Evolutionary conservation across 37 sponge, comb jelly and placozoan genomes (phyloP).

Genomic region (Beroe ovata): DNA sequence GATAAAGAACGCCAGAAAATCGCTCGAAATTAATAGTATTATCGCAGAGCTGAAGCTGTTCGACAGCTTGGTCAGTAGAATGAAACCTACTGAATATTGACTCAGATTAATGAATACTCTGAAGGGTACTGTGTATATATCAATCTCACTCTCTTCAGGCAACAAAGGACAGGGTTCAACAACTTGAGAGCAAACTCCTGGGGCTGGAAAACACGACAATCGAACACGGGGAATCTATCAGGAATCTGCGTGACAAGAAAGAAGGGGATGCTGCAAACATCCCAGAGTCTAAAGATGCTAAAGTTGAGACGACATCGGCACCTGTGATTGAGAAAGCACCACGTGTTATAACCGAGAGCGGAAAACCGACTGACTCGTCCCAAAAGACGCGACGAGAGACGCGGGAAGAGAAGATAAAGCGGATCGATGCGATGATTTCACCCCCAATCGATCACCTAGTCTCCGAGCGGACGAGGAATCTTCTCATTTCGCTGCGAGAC

Average conservation of each 20-base stretch:
- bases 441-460: background rate
- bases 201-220: background rate
- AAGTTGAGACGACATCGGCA: background rate
- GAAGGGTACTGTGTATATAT: too few relatives aligned
- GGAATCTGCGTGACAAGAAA: background rate
- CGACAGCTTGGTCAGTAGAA: conserved; percentile 6
- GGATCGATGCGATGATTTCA: background rate
- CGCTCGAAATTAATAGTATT: background rate
- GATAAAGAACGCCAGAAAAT: background rate
- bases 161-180: background rate
- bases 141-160: background rate
- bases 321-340: background rate
- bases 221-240: background rate
- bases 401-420: background rate
- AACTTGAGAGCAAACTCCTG: background rate
- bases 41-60: conserved; percentile 4
- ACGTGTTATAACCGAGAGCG: background rate
- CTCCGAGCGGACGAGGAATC: background rate
- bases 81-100: too few relatives aligned
- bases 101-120: too few relatives aligned
- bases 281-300: background rate
- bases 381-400: background rate
- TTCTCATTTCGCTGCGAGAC: background rate
- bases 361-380: background rate
- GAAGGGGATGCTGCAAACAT: background rate